Evolutionary conservation across 2,888 invertebrate species (phyloP), one percentile per base, ranked within the genome.

Genomic region (Sphecodes monilicornis): DNA sequence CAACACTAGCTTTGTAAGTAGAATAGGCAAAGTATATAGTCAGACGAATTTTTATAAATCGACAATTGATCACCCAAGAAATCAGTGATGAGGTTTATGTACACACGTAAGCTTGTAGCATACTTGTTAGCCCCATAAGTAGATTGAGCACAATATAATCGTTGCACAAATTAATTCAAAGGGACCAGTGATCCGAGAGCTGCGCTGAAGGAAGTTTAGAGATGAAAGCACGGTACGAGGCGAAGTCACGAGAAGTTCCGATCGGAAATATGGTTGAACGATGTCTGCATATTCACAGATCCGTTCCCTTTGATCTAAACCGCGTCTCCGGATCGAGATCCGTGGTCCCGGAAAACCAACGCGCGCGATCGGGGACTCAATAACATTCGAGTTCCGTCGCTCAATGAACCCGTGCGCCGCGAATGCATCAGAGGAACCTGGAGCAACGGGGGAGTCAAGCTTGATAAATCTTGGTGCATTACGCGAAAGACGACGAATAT

Each of bases 401-500:
- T 54, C 43, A n/a, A 36, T 36, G 70, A n/a, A 71, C 26, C n/a
- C 43, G 41, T 72, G 71, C 18, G 1, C 64, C 39, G 46, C 64
- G 72, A 77, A 77, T 79, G 64, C 71, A 64, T 88, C 74, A 8
- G 70, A 8, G 73, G 69, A 86, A 68, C 32, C 60, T 41, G 66
- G 41, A n/a, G 29, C 64, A 78, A 76, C 74, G 64, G 66, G 66
- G 64, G 73, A 78, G 68, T 41, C 76, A 68, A 82, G 73, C 80
- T 36, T 78, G 88, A 84, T 73, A 88, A 80, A 87, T 87, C 76
- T 80, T 43, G 36, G 54, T 32, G 75, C 54, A 64, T 85, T 88
- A 79, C 79, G 60, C 46, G 66, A 54, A 71, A 72, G 60, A 78
- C 73, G 78, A 86, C 64, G 76, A 68, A 82, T 88, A 75, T 71